Base-by-base conservation (phyloP, 2,888 invertebrate genomes). In the Neuroscelio doddi region DNA sequence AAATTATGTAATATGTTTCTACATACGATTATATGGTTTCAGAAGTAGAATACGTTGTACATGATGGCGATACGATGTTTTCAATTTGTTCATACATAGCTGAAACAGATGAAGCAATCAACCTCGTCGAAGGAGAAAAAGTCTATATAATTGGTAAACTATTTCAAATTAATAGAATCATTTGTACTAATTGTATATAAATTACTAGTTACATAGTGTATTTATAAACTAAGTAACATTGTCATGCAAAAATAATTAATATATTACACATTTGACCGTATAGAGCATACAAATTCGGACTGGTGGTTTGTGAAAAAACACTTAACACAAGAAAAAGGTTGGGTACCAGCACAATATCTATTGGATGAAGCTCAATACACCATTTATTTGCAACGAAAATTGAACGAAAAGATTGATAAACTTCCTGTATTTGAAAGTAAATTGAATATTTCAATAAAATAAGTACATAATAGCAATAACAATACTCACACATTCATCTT, bases 221-320 rank as follows among this genome's bases (percentile, higher is more conserved):
- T n/a, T n/a, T n/a, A n/a, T n/a, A n/a, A n/a, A n/a, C n/a, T n/a
- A 34, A 47, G 32, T 21, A 32, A 10, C n/a, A 7, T n/a, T n/a
- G n/a, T n/a, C n/a, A n/a, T n/a, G n/a, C n/a, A n/a, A n/a, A n/a
- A n/a, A n/a, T 30, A 32, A 45, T 9, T 50, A 15, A 27, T 45
- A 42, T 44, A 36, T 10, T 26, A 39, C 41, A 41, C 39, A 36
- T n/a, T 26, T 42, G 5, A 53, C 46, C 27, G 46, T 34, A 41
- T 85, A 89, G 93, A 94, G 85, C 92, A 92, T 49, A 92, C 93
- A 45, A 94, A 94, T 82, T 89, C 91, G 49, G 96, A 96, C 80
- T 96, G 96, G 95, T 96, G 96, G 95, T 94, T 93, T 79, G 94
- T 96, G 0, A 91, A 91, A 74, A 96, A 96, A 83, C 91, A 93